phyloP scores from a whole-genome alignment of 2,888 invertebrate genomes.

The Bedellia somnulentella region DNA sequence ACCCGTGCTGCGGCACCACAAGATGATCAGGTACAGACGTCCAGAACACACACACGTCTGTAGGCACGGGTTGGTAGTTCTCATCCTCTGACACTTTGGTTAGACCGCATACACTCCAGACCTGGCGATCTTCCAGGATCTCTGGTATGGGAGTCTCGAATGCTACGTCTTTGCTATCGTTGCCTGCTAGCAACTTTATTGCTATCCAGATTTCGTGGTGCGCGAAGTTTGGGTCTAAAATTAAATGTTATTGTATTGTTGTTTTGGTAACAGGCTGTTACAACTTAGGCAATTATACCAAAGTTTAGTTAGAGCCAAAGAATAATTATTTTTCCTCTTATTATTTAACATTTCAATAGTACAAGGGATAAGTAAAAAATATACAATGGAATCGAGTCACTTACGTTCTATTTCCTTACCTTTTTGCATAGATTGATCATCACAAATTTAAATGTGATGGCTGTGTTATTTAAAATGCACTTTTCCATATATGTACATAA shows the following conservation, averaged over 20 bases:
- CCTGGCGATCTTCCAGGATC: slow-evolving; percentile 28
- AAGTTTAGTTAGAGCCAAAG: no score
- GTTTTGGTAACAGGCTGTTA: no score
- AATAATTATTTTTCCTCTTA: no score
- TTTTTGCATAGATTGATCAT: no score
- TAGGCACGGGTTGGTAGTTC: slow-evolving; percentile 29
- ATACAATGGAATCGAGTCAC: no score
- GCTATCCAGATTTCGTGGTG: slow-evolving; percentile 50
- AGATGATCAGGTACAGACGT: slow-evolving; percentile 48
- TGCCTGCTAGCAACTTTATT: slow-evolving; percentile 37
- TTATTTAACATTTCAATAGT: no score
- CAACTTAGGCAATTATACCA: no score
- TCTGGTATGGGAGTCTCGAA: slow-evolving; percentile 37
- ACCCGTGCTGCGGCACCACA: slow-evolving; percentile 44
- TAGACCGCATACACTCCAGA: slow-evolving; percentile 41
- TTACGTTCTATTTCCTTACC: no score
- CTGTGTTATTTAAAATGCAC: no score
- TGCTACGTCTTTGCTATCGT: slow-evolving; percentile 34
- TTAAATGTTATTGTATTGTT: slow-evolving; percentile 3
- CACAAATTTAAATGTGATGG: no score
- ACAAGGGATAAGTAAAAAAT: no score
- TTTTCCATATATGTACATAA: no score
- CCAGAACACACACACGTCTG: slow-evolving; percentile 46
- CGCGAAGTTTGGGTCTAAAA: slow-evolving; percentile 41
- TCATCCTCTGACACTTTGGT: slow-evolving; percentile 39